These are phyloP conservation scores for Nomada fabriciana DNA, from an alignment of 2,888 invertebrate genomes.

Conservation along the genomic window DNA sequence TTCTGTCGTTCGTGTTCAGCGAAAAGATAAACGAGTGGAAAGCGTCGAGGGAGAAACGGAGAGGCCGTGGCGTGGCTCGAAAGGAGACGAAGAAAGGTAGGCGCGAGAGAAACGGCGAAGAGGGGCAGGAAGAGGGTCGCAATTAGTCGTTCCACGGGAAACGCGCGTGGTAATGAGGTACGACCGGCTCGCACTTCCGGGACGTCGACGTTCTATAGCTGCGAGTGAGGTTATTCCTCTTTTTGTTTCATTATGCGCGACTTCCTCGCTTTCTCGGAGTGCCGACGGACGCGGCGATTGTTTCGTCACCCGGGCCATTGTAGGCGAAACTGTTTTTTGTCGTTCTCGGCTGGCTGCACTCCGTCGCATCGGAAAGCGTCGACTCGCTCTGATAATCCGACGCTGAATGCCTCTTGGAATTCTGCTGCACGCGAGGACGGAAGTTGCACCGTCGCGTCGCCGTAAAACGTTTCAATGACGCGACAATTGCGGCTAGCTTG, in stretches of 20 bases:
- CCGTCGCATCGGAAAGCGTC: constrained; percentile 41
- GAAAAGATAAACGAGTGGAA: constrained; percentile 49
- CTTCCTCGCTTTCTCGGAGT: constrained; percentile 47
- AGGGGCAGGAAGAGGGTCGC: constrained; percentile 54
- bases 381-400: constrained; percentile 55
- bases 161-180: constrained; percentile 74
- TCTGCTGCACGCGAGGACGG: neutral
- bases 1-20: constrained; percentile 9
- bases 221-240: constrained; percentile 37
- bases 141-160: constrained; percentile 78
- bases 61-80: neutral
- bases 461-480: neutral
- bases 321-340: constrained; percentile 53
- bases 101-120: constrained; percentile 8
- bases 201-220: constrained; percentile 51
- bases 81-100: neutral
- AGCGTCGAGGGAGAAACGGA: constrained; percentile 20
- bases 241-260: constrained; percentile 42
- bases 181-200: constrained; percentile 72
- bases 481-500: neutral
- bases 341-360: constrained; percentile 49
- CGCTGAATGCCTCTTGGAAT: constrained; percentile 19
- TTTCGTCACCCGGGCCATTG: constrained; percentile 47
- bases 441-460: neutral
- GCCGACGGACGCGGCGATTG: constrained; percentile 25